Conservation (phyloP, 2,113 vertebrate genomes). For the Euleptes europaea region DNA sequence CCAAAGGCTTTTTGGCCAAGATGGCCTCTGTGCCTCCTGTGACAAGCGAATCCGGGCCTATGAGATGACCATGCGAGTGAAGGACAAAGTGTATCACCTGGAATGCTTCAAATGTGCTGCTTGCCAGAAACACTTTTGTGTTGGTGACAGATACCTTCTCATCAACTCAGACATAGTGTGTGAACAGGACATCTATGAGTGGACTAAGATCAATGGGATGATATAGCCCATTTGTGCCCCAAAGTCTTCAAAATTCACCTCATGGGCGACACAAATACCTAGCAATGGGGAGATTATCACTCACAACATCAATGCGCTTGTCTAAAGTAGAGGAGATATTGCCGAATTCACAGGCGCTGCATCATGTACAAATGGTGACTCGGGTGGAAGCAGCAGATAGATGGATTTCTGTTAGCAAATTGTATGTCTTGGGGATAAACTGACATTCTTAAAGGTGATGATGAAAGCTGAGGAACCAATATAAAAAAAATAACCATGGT, state of each 20-base stretch:
- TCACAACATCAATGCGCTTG: slow-evolving; percentile 47
- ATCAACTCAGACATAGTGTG: slow-evolving; percentile 99
- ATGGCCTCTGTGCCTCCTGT: slow-evolving; percentile 94
- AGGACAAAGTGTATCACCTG: slow-evolving; percentile 98
- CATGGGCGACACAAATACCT: background rate
- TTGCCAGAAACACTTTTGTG: slow-evolving; percentile 99
- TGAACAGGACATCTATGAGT: slow-evolving; percentile 99
- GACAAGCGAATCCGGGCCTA: slow-evolving; percentile 97
- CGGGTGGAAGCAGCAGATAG: slow-evolving; percentile 35
- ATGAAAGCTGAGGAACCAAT: background rate
- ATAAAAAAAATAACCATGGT: background rate
- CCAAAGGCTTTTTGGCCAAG: slow-evolving; percentile 94
- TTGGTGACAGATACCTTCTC: slow-evolving; percentile 97
- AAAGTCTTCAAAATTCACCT: background rate
- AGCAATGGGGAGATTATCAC: slow-evolving; percentile 30
- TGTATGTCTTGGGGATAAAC: slow-evolving; percentile 19
- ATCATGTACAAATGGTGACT: slow-evolving; percentile 40
- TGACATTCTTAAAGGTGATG: slow-evolving; percentile 46
- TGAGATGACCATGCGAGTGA: slow-evolving; percentile 98
- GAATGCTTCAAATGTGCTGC: slow-evolving; percentile 99
- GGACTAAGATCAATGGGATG: slow-evolving; percentile 96
- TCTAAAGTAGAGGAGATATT: slow-evolving; percentile 35
- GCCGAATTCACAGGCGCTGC: slow-evolving; percentile 19
- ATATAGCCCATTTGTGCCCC: slow-evolving; percentile 66
- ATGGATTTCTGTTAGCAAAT: slow-evolving; percentile 32